A percentile compares a stretch with the other conserved stretches of the same genome.
phyloP scores from a whole-genome alignment of 2,797 vertebrate genomes.

The Acanthurus tractus region DNA sequence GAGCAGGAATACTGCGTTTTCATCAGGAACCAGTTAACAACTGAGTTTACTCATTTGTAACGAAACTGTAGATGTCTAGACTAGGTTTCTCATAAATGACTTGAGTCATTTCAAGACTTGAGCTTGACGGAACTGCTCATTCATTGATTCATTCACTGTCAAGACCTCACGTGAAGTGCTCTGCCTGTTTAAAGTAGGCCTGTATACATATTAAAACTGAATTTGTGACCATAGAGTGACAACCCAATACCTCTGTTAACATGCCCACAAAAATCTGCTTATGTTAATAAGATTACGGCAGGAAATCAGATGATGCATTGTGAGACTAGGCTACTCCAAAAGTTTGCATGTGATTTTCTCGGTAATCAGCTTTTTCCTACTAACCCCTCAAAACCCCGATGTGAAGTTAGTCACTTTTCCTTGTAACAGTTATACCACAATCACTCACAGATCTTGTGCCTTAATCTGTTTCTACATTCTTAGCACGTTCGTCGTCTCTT shows the following conservation, averaged over 20 bases:
- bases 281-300: slow-evolving; percentile 51
- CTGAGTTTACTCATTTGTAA: neutral
- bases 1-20: too few species aligned
- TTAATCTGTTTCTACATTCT: neutral
- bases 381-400: slow-evolving; percentile 15
- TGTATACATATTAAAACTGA: neutral
- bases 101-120: neutral
- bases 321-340: slow-evolving; percentile 40
- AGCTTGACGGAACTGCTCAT: neutral
- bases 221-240: slow-evolving; percentile 3
- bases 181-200: neutral
- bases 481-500: neutral
- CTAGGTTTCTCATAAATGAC: neutral
- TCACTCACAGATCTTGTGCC: neutral
- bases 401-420: slow-evolving; percentile 26
- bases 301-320: slow-evolving; percentile 43
- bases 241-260: slow-evolving; percentile 36
- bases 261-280: slow-evolving; percentile 36
- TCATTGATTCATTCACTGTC: neutral
- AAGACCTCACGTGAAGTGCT: neutral
- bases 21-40: too few species aligned
- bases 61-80: neutral
- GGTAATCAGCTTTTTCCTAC: slow-evolving; percentile 45
- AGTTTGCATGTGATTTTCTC: slow-evolving; percentile 52
- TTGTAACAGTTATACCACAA: neutral